Base-by-base conservation (phyloP, 2,888 invertebrate species). In the Scaptomyza reducta region DNA sequence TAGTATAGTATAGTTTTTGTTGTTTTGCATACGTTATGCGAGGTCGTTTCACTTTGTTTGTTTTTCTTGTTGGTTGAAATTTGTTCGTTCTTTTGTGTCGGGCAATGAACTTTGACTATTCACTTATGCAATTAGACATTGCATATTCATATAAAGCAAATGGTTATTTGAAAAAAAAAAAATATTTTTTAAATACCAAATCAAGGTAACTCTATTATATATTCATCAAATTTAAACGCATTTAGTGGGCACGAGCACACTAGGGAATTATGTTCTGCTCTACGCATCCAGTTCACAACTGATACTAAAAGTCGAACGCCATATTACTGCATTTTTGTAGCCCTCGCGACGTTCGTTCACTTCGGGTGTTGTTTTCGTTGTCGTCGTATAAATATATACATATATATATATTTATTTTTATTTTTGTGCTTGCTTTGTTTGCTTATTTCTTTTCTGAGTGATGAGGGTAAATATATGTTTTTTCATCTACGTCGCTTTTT, bases 21-120 rank as follows among this genome's bases (percentile, higher is more conserved):
- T 70, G 65, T 69, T 66, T 40, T 62, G 83, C 55, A 75, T 79
- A 68, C 42, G 67, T 76, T 82, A 76, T 74, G 82, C 80, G 87
- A 87, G 84, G 87, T 84, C 84, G 84, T 76, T 87, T 87, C 72
- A 79, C 79, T 77, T 71, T 83, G 70, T 77, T 71, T 85, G 70
- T 67, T 65, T 60, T 56, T 38, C 9, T 65, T 66, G 53, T 67
- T 54, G 49, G 22, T 54, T 42, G 35, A 41, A 46, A 29, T 1
- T 18, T 10, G n/a, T 54, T 40, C 22, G 58, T 61, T 77, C 62
- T 67, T 53, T 61, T 60, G 29, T 55, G 64, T 67, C 83, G 86
- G 79, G 53, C 87, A 87, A 81, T 85, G 85, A 85, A 85, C 81
- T 79, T 74, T 47, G 46, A 31, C 35, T 49, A 50, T 70, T 86